phyloP scores from a whole-genome alignment of 2,797 vertebrate species.

The Poecile montanus region DNA sequence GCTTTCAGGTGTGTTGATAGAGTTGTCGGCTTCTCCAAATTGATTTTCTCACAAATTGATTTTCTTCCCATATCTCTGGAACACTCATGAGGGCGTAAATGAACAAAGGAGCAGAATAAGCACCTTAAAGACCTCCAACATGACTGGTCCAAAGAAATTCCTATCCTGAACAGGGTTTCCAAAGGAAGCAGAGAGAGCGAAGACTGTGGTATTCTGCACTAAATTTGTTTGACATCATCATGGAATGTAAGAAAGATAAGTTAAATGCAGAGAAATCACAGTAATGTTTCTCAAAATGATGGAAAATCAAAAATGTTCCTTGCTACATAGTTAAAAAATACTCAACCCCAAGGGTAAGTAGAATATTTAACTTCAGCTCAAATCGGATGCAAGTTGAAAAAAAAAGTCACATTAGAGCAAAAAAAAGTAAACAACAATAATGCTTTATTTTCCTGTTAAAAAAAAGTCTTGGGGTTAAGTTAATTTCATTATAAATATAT shows the following conservation, averaged over 20 bases:
- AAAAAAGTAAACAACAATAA: not conserved
- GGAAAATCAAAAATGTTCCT: not conserved
- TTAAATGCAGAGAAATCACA: not conserved
- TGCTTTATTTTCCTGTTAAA: not conserved
- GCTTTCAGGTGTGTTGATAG: not conserved
- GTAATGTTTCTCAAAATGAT: not conserved
- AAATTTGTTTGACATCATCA: not conserved
- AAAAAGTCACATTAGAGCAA: not conserved
- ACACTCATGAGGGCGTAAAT: not conserved
- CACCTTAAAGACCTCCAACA: not conserved
- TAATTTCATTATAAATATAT: not conserved
- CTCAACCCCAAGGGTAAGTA: not conserved
- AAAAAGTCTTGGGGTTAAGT: not conserved
- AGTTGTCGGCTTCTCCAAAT: not conserved
- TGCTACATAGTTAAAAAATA: not conserved
- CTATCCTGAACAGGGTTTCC: not conserved
- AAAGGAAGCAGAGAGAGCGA: not conserved
- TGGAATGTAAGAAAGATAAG: not conserved
- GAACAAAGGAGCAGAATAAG: not conserved
- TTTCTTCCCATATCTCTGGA: not conserved
- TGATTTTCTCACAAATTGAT: not conserved
- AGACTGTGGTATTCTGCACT: not conserved
- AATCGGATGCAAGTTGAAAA: not conserved
- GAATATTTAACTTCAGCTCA: not conserved
- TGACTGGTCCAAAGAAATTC: not conserved